Conservation (phyloP, 2,888 invertebrate genomes). For the Dermolepida albohirtum region DNA sequence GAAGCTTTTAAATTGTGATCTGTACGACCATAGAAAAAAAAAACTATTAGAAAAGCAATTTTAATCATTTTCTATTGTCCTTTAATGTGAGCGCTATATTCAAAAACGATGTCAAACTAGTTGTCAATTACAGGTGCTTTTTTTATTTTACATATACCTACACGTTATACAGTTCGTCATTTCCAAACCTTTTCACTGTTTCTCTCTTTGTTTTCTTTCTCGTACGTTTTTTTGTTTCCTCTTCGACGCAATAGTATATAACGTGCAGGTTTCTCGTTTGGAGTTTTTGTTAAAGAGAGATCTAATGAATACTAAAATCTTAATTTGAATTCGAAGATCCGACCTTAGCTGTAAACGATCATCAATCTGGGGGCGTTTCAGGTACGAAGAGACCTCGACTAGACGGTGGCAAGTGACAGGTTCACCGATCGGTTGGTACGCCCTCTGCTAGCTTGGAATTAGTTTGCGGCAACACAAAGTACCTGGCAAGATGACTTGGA, state of each 20-base stretch:
- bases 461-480: slow-evolving; percentile 57
- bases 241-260: slow-evolving; percentile 1
- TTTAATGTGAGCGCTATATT: slow-evolving; percentile 26
- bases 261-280: slow-evolving; percentile 22
- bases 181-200: slow-evolving; percentile 12
- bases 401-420: slow-evolving; percentile 66
- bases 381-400: slow-evolving; percentile 61
- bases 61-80: too few species aligned
- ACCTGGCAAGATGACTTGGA: slow-evolving; percentile 55
- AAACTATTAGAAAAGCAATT: too few species aligned
- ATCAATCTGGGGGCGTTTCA: slow-evolving; percentile 63
- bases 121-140: slow-evolving; percentile 36
- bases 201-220: slow-evolving; percentile 8
- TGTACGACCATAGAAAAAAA: too few species aligned
- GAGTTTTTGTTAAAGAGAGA: slow-evolving; percentile 38
- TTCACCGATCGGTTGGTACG: slow-evolving; percentile 61
- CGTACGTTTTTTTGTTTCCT: neutral
- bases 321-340: slow-evolving; percentile 64
- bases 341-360: slow-evolving; percentile 62
- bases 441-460: slow-evolving; percentile 62
- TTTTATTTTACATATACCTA: neutral
- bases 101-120: slow-evolving; percentile 33
- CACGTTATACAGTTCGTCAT: too few species aligned
- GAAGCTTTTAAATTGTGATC: too few species aligned
- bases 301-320: slow-evolving; percentile 56